These are phyloP conservation scores for Pardalotus punctatus DNA, from an alignment of 2,113 vertebrate species.

Conservation along the genomic window DNA sequence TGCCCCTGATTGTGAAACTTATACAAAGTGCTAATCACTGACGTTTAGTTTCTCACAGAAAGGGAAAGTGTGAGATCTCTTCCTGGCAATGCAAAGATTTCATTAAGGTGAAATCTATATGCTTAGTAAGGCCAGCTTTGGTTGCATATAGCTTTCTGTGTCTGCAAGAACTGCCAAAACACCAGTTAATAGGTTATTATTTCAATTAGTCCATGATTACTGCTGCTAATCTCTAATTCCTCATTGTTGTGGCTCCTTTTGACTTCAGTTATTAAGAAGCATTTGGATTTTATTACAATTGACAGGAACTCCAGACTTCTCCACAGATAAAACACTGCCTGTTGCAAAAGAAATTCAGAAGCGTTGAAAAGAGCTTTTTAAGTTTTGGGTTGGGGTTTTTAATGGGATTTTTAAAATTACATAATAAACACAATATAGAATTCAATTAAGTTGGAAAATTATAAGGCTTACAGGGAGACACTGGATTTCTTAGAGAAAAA, in stretches of 20 bases:
- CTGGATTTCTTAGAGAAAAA: constrained; percentile 37
- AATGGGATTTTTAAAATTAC: constrained; percentile 33
- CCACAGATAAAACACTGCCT: constrained; percentile 17
- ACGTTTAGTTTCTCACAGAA: background rate
- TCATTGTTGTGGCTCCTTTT: constrained; percentile 56
- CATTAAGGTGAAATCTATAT: background rate
- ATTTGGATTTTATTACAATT: constrained; percentile 68
- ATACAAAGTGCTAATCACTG: background rate
- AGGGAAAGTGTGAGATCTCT: background rate
- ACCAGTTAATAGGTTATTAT: constrained; percentile 66
- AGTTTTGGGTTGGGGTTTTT: background rate
- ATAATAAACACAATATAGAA: constrained; percentile 21
- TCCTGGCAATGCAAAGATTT: background rate
- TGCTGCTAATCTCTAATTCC: constrained; percentile 57
- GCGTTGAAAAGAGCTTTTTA: constrained; percentile 9
- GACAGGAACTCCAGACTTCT: constrained; percentile 56
- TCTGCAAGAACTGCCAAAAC: constrained; percentile 28
- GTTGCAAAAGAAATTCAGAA: constrained; percentile 18
- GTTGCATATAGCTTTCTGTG: background rate
- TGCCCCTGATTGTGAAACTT: background rate
- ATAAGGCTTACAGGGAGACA: background rate
- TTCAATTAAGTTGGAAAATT: constrained; percentile 50
- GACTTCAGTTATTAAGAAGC: constrained; percentile 66
- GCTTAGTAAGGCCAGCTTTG: background rate
- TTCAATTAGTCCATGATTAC: constrained; percentile 68